Base-by-base conservation (phyloP, 2,113 vertebrate genomes). In the Apistogramma diplotaenia region DNA sequence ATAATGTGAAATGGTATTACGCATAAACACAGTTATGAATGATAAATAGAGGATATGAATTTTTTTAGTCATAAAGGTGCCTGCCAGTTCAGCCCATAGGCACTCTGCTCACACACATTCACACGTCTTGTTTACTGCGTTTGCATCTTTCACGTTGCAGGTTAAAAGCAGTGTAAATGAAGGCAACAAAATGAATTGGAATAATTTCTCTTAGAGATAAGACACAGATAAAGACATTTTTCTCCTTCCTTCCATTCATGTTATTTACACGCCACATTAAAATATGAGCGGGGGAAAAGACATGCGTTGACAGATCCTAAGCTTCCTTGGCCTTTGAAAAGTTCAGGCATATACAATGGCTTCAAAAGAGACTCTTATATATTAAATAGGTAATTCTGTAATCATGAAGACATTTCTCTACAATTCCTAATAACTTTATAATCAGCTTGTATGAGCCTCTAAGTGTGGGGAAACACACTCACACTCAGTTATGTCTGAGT, bases 401-500 rank as follows among this genome's bases (percentile, higher is more conserved):
- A 81, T 74, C 71, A 84, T 31, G 93, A 83, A 21, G 89, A 95
- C 94, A 93, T 95, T 92, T 88, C 84, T 96, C 94, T 56, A 13
- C 15, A 29, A 27, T 62, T 81, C 21, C 51, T 51, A 70, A 33
- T 78, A 85, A 61, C 49, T 70, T 60, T 59, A 87, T 92, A 89
- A 94, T 93, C 93, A 92, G 91, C 93, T 95, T 85, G 88, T 93
- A 92, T 92, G 95, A 94, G 95, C 95, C 21, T 61, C 43, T 43
- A 53, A 91, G 95, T 96, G 3, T 33, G 7, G 31, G 27, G 25
- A 61, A 70, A 80, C 16, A 29, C 72, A 57, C 92, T 86, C 88
- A 90, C 91, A 91, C 89, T 92, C 83, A 87, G 91, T 96, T 95
- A 94, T 95, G 93, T 95, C 94, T 95, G 82, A 79, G 93, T 95